A percentile compares a stretch with the other conserved stretches of the same genome.
Conservation (phyloP, 2,797 vertebrate genomes). For the Buphagus erythrorhynchus region DNA sequence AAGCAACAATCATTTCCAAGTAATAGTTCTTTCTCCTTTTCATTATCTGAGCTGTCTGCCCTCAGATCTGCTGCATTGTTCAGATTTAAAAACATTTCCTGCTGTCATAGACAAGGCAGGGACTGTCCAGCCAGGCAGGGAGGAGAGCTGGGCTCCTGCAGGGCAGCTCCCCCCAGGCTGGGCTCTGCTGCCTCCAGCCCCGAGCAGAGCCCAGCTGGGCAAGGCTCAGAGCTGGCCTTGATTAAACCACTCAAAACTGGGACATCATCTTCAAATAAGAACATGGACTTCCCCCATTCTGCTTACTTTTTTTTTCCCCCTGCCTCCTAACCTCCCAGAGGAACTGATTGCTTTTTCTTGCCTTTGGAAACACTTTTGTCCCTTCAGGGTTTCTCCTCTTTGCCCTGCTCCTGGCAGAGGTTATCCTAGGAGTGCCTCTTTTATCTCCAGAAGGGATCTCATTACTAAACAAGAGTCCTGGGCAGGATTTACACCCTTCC, state of each 20-base stretch:
- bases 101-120: neutral
- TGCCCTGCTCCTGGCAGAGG: neutral
- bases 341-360: neutral
- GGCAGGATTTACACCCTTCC: neutral
- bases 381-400: neutral
- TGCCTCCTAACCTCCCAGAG: neutral
- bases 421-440: neutral
- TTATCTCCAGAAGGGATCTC: neutral
- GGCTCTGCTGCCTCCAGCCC: neutral
- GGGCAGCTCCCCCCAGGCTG: neutral
- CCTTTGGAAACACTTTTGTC: neutral
- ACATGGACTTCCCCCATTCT: neutral
- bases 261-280: neutral
- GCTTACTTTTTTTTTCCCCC: neutral
- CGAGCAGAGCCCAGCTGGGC: neutral
- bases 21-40: conserved; percentile 49
- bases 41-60: conserved; percentile 53
- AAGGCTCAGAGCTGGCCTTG: neutral
- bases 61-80: conserved; percentile 54
- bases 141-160: neutral
- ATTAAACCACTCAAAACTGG: neutral
- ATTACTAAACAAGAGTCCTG: neutral
- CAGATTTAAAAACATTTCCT: conserved; percentile 52
- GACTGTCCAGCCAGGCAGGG: neutral
- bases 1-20: conserved; percentile 57